A percentile compares a stretch with the other conserved stretches of the same genome.
Conservation (phyloP, 2,113 vertebrate genomes). For the Megaptera novaeangliae region DNA sequence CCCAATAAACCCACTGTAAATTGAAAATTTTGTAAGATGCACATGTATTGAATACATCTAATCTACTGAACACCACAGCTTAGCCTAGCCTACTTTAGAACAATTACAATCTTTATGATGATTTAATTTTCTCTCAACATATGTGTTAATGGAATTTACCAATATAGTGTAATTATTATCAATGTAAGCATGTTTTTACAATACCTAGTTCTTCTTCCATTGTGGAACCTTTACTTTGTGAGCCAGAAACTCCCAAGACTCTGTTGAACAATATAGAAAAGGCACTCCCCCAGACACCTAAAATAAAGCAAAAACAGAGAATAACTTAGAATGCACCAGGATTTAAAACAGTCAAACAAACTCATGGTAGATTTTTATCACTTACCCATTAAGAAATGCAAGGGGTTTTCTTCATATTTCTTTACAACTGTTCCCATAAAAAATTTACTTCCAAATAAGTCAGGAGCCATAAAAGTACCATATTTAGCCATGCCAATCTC, state of each 20-base stretch:
- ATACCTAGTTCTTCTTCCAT: slow-evolving; percentile 99
- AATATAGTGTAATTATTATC: neutral
- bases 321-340: neutral
- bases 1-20: too few species aligned
- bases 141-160: neutral
- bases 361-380: neutral
- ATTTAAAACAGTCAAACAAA: neutral
- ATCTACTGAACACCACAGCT: too few species aligned
- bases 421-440: slow-evolving; percentile 96
- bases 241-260: slow-evolving; percentile 90
- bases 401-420: slow-evolving; percentile 94
- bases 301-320: slow-evolving; percentile 50
- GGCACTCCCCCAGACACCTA: slow-evolving; percentile 98
- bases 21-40: too few species aligned
- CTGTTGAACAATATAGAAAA: slow-evolving; percentile 99
- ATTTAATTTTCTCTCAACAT: neutral
- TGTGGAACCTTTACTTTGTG: slow-evolving; percentile 86
- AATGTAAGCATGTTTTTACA: neutral
- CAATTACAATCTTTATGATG: neutral
- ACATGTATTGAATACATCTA: too few species aligned
- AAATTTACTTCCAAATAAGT: slow-evolving; percentile 97
- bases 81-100: neutral
- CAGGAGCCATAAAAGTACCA: slow-evolving; percentile 96
- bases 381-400: slow-evolving; percentile 98
- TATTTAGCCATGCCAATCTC: slow-evolving; percentile 99